A percentile compares a stretch with the other conserved stretches of the same genome.
Evolutionary conservation across 2,797 vertebrate species (phyloP).

Genomic region (Ptychadena robeensis): DNA sequence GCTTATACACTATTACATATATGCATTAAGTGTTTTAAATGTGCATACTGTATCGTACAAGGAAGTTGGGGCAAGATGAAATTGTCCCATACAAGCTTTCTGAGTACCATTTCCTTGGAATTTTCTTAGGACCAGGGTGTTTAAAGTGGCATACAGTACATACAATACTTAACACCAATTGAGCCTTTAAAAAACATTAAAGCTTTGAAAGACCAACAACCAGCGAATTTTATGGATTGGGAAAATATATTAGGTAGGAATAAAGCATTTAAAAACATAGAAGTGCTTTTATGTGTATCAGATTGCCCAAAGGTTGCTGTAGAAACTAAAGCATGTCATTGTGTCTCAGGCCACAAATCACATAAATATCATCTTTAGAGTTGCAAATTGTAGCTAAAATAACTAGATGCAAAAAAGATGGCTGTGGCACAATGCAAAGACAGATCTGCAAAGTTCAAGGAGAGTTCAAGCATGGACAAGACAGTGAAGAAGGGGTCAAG

Average conservation of each 20-base stretch:
- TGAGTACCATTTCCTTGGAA: neutral
- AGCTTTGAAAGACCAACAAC: neutral
- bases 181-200: neutral
- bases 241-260: slow-evolving; percentile 80
- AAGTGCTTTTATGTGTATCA: slow-evolving; percentile 78
- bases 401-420: slow-evolving; percentile 96
- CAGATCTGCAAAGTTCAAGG: slow-evolving; percentile 93
- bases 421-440: slow-evolving; percentile 80
- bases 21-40: too few relatives aligned
- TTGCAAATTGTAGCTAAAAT: slow-evolving; percentile 95
- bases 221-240: slow-evolving; percentile 65
- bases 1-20: too few relatives aligned
- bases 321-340: slow-evolving; percentile 81
- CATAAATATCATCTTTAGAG: slow-evolving; percentile 92
- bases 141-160: neutral
- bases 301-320: slow-evolving; percentile 87
- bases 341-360: slow-evolving; percentile 91
- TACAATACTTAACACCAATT: neutral
- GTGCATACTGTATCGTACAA: neutral
- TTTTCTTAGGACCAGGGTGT: neutral
- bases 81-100: neutral
- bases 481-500: slow-evolving; percentile 84
- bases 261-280: slow-evolving; percentile 84
- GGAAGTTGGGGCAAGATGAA: neutral
- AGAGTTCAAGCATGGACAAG: slow-evolving; percentile 95